Conservation (phyloP, 2,113 vertebrate species). For the Accipiter cooperii region DNA sequence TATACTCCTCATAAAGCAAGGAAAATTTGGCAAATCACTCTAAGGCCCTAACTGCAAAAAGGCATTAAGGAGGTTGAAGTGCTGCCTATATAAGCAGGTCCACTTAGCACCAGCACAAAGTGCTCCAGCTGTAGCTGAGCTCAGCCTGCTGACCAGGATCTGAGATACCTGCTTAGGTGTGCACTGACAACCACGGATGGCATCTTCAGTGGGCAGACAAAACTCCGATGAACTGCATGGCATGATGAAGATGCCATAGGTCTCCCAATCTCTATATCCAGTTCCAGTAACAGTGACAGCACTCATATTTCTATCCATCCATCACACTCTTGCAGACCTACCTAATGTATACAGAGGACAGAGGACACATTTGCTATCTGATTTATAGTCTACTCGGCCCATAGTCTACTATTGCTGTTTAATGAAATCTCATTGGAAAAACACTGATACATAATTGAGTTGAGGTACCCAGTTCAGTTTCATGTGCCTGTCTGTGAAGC, state of each 20-base stretch:
- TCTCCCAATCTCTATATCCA: neutral
- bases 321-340: neutral
- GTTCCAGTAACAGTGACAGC: neutral
- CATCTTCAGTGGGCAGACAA: neutral
- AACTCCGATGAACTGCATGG: rapidly evolving
- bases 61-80: neutral
- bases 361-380: rapidly evolving
- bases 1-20: neutral
- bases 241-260: neutral
- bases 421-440: neutral
- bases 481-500: neutral
- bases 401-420: neutral
- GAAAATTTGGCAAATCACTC: neutral
- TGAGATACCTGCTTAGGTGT: neutral
- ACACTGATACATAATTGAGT: neutral
- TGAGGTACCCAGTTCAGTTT: neutral
- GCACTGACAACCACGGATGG: neutral
- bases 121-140: neutral
- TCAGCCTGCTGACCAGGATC: neutral
- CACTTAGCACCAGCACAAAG: neutral
- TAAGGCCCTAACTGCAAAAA: neutral
- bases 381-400: neutral
- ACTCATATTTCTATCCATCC: neutral
- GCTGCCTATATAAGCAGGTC: neutral
- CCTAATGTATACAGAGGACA: neutral